phyloP scores from a whole-genome alignment of 2,113 vertebrate genomes.

The Tenrec ecaudatus region DNA sequence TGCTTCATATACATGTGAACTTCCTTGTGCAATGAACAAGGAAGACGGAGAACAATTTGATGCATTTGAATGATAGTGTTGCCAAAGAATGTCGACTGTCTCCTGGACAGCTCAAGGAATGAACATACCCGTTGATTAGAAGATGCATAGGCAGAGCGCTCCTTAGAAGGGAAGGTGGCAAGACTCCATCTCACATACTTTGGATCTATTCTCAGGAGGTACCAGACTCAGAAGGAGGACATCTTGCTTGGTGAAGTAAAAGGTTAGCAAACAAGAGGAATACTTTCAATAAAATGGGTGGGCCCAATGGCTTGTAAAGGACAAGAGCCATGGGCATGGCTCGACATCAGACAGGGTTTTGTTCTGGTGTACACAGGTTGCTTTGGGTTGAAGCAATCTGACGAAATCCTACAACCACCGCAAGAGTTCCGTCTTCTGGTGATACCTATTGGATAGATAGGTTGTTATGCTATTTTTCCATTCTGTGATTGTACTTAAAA shows the following conservation, averaged over 20 bases:
- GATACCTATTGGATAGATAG: neutral
- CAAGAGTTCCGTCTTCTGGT: neutral
- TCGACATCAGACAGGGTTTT: neutral
- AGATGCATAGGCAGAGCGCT: neutral
- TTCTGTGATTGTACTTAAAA: neutral
- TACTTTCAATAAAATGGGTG: neutral
- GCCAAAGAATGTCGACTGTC: neutral
- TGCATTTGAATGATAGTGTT: neutral
- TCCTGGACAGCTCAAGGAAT: neutral
- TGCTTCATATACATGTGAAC: neutral
- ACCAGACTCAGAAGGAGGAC: neutral
- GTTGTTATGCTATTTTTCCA: neutral
- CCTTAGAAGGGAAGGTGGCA: neutral
- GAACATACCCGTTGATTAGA: neutral
- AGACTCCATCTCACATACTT: too few species aligned
- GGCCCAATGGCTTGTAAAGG: neutral
- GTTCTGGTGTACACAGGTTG: neutral
- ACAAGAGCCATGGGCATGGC: too few species aligned
- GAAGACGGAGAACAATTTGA: neutral
- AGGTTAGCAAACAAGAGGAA: neutral
- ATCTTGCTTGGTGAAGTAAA: neutral
- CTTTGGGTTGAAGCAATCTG: neutral
- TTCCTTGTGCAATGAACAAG: neutral
- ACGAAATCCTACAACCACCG: neutral
- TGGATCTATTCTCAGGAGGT: neutral